phyloP scores from a whole-genome alignment of 2,888 invertebrate genomes.

The Encarsia formosa region DNA sequence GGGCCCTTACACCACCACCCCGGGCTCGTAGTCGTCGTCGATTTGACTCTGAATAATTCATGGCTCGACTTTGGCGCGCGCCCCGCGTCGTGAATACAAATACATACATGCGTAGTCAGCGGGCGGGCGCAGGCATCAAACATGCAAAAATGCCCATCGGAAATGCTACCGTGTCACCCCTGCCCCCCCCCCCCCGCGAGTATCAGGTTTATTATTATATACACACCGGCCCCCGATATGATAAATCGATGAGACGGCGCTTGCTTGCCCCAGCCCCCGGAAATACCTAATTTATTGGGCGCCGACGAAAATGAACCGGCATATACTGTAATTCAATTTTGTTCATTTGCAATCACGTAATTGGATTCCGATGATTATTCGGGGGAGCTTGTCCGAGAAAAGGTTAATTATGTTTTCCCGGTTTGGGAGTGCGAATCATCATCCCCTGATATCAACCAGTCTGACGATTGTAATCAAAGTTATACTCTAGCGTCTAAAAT shows the following conservation, averaged over 20 bases:
- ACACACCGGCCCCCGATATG: background rate
- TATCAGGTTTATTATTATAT: no score
- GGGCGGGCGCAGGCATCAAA: no score
- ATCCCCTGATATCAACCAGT: no score
- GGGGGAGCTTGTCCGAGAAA: no score
- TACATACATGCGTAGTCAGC: background rate
- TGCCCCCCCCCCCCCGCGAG: no score
- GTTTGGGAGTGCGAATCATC: no score
- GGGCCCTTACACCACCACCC: slow-evolving; percentile 7
- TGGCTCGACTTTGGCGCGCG: slow-evolving; percentile 10
- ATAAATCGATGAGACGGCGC: slow-evolving; percentile 13
- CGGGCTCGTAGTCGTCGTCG: slow-evolving; percentile 1
- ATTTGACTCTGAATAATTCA: slow-evolving; percentile 25
- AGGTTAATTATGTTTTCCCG: no score
- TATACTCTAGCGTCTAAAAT: no score
- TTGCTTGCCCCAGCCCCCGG: no score
- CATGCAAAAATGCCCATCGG: no score
- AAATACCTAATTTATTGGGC: slow-evolving; percentile 8
- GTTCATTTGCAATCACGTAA: slow-evolving; percentile 11
- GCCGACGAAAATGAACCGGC: background rate
- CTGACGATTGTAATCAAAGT: no score
- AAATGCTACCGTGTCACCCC: no score
- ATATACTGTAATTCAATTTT: slow-evolving; percentile 7
- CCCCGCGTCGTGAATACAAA: background rate
- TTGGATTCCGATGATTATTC: slow-evolving; percentile 11